These are phyloP conservation scores for Monoplex corrugatus DNA, from an alignment of 2,888 invertebrate species.

Conservation along the genomic window DNA sequence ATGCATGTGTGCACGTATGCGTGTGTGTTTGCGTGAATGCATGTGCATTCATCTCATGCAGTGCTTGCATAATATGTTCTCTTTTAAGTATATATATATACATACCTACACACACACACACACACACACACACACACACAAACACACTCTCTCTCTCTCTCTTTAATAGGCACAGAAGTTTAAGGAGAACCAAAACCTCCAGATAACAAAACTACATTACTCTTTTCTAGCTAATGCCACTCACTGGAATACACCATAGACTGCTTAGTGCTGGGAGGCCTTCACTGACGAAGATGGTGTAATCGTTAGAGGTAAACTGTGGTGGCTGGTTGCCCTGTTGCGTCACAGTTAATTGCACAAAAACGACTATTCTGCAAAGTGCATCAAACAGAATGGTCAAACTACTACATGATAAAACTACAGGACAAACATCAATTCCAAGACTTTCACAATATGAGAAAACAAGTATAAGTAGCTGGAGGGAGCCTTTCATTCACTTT, in stretches of 20 bases:
- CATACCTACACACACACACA: too few relatives aligned
- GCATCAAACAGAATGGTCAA: background rate
- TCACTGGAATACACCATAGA: constrained; percentile 68
- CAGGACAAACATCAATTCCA: too few relatives aligned
- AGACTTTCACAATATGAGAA: too few relatives aligned
- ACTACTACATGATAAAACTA: too few relatives aligned
- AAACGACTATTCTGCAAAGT: constrained; percentile 46
- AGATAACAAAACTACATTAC: background rate
- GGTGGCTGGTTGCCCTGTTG: constrained; percentile 63
- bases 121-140: background rate
- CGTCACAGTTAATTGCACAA: constrained; percentile 65
- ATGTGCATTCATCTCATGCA: too few relatives aligned
- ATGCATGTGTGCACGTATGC: too few relatives aligned
- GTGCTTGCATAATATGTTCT: too few relatives aligned
- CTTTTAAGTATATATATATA: too few relatives aligned
- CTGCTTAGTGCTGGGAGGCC: constrained; percentile 65
- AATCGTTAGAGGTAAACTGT: constrained; percentile 64
- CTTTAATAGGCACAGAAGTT: background rate
- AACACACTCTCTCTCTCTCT: background rate
- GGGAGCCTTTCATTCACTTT: too few relatives aligned
- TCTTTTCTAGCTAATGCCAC: constrained; percentile 34
- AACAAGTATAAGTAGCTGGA: too few relatives aligned
- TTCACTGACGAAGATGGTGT: constrained; percentile 74
- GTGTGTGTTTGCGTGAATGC: too few relatives aligned
- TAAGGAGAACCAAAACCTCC: background rate